phyloP scores from a whole-genome alignment of 2,888 invertebrate species.

The Limenitis arthemis region DNA sequence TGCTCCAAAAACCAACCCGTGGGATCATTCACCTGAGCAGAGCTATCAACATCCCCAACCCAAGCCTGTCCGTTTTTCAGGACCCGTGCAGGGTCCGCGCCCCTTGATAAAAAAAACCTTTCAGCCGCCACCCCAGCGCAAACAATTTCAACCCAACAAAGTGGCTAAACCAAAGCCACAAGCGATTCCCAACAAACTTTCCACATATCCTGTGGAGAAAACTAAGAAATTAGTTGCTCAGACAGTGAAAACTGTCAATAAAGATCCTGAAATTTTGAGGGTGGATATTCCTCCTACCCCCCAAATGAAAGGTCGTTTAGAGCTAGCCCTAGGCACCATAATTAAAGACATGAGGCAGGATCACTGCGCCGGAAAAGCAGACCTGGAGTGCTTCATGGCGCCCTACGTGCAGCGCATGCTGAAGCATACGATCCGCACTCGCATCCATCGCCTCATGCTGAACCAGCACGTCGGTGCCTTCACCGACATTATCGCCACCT shows the following conservation, averaged over 20 bases:
- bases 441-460: slow-evolving; percentile 42
- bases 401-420: slow-evolving; percentile 32
- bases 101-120: slow-evolving; percentile 23
- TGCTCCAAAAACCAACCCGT: slow-evolving; percentile 21
- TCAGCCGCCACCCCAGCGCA: slow-evolving; percentile 16
- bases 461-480: slow-evolving; percentile 37
- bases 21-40: slow-evolving; percentile 11
- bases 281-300: slow-evolving; percentile 35
- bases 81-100: slow-evolving; percentile 19
- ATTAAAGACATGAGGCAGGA: slow-evolving; percentile 40
- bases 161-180: slow-evolving; percentile 34
- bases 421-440: slow-evolving; percentile 47
- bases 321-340: slow-evolving; percentile 47
- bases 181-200: slow-evolving; percentile 30
- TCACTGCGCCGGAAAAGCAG: slow-evolving; percentile 15
- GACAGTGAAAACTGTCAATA: background rate
- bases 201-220: slow-evolving; percentile 20
- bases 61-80: background rate
- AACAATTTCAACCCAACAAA: slow-evolving; percentile 34
- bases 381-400: slow-evolving; percentile 21
- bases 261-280: slow-evolving; percentile 25
- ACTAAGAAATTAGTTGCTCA: slow-evolving; percentile 15
- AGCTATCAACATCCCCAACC: slow-evolving; percentile 9
- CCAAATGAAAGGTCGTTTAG: slow-evolving; percentile 48
- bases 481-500: slow-evolving; percentile 33